A percentile compares a stretch with the other conserved stretches of the same genome.
Evolutionary conservation across 2,797 vertebrate species (phyloP).

Genomic region (Nannoperca obscura): DNA sequence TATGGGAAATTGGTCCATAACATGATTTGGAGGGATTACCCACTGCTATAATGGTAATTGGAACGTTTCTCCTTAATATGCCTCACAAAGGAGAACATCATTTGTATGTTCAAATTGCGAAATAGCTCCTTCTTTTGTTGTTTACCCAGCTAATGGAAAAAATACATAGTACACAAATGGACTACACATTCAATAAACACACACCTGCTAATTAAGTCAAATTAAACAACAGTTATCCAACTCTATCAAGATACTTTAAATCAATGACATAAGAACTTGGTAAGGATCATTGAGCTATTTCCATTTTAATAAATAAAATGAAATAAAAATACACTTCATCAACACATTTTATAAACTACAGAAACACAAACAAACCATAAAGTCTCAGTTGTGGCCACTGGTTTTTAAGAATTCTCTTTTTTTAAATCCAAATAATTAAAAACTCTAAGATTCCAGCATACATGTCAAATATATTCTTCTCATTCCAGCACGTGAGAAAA

Average conservation of each 20-base stretch:
- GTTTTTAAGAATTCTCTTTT: conserved; percentile 34
- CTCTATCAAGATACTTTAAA: conserved; percentile 17
- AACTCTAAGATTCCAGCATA: conserved; percentile 11
- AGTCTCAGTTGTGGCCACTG: conserved; percentile 22
- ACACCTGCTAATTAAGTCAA: conserved; percentile 10
- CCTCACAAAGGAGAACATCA: no score
- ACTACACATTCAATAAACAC: neutral
- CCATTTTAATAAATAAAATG: conserved; percentile 70
- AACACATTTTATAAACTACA: conserved; percentile 41
- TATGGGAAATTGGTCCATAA: conserved; percentile 69
- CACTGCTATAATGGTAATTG: conserved; percentile 68
- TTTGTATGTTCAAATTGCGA: neutral
- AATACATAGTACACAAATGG: neutral
- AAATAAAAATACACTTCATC: conserved; percentile 57
- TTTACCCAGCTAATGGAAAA: conserved; percentile 16
- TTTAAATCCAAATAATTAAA: conserved; percentile 17
- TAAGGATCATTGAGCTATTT: conserved; percentile 7
- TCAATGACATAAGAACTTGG: neutral
- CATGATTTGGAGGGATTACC: conserved; percentile 73
- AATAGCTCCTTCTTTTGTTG: conserved; percentile 19
- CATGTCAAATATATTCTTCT: conserved; percentile 32
- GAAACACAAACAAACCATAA: conserved; percentile 39
- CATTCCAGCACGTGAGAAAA: conserved; percentile 23
- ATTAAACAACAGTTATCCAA: conserved; percentile 19
- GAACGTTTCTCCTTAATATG: conserved; percentile 25